Evolutionary conservation across 2,797 vertebrate genomes (phyloP).

Genomic region (Notolabrus celidotus): DNA sequence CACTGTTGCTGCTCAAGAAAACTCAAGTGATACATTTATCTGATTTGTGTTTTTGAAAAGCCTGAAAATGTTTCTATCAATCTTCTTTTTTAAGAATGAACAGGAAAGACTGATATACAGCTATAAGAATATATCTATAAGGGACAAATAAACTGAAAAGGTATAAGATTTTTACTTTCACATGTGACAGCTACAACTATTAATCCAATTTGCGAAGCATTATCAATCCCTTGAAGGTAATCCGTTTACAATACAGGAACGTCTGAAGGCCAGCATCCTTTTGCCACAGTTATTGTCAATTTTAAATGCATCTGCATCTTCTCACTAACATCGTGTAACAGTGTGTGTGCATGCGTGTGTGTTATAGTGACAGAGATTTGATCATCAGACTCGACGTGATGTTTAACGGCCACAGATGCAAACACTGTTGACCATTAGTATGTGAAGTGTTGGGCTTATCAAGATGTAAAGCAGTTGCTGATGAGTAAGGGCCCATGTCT

Average conservation of each 20-base stretch:
- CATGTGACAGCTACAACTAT: neutral
- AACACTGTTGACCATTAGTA: constrained; percentile 39
- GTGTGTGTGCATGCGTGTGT: neutral
- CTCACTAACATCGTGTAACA: neutral
- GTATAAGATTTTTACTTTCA: neutral
- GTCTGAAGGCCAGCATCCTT: no score
- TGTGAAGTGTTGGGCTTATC: constrained; percentile 25
- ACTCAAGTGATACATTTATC: neutral
- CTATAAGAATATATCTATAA: no score
- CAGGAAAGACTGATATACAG: neutral
- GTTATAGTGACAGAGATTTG: constrained; percentile 25
- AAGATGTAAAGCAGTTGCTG: constrained; percentile 38
- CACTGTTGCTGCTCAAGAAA: neutral
- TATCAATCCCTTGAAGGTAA: neutral
- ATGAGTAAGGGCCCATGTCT: constrained; percentile 36
- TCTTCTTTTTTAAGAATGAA: neutral
- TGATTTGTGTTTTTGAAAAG: constrained; percentile 33
- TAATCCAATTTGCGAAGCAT: neutral
- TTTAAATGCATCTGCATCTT: no score
- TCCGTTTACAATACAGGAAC: neutral
- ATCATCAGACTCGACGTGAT: constrained; percentile 26
- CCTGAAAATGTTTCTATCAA: neutral
- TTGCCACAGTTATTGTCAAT: no score
- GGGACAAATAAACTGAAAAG: neutral
- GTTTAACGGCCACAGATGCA: constrained; percentile 54